Evolutionary conservation across 2,888 invertebrate genomes (phyloP).

Genomic region (Linnaemya tessellans): DNA sequence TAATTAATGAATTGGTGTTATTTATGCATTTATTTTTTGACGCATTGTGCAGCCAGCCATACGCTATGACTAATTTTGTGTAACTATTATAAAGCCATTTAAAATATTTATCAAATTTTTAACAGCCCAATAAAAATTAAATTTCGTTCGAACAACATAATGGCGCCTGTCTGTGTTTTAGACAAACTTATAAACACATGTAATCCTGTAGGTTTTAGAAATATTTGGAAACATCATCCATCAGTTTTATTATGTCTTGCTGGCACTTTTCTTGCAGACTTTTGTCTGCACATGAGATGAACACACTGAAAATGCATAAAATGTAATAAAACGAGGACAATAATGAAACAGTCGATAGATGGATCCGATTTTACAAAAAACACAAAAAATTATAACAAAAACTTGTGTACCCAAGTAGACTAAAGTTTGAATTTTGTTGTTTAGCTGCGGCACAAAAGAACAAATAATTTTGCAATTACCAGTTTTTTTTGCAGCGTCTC

Average conservation of each 20-base stretch:
- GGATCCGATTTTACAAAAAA: constrained; percentile 10
- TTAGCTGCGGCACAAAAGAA: constrained; percentile 2
- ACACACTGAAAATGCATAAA: neutral
- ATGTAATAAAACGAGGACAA: neutral
- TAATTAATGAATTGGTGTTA: neutral
- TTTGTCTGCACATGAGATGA: constrained; percentile 14
- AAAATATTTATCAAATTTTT: constrained; percentile 1
- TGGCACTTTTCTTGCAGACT: constrained; percentile 1
- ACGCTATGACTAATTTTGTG: no score
- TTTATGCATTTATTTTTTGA: neutral
- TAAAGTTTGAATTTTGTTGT: constrained; percentile 26
- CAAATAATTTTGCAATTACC: constrained; percentile 9
- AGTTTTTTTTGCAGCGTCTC: neutral
- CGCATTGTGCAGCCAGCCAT: no score
- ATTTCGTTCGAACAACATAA: neutral
- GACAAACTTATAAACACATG: constrained; percentile 9
- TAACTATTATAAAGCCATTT: no score
- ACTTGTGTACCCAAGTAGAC: neutral
- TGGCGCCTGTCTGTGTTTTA: constrained; percentile 28
- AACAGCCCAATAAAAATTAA: neutral
- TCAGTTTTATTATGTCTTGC: constrained; percentile 52
- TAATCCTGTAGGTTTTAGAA: constrained; percentile 27
- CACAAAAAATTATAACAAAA: no score
- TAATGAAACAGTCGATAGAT: constrained; percentile 34
- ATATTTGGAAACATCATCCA: constrained; percentile 59